These are phyloP conservation scores for Ptychoptera albimana DNA, from an alignment of 2,888 invertebrate genomes.

Conservation along the genomic window DNA sequence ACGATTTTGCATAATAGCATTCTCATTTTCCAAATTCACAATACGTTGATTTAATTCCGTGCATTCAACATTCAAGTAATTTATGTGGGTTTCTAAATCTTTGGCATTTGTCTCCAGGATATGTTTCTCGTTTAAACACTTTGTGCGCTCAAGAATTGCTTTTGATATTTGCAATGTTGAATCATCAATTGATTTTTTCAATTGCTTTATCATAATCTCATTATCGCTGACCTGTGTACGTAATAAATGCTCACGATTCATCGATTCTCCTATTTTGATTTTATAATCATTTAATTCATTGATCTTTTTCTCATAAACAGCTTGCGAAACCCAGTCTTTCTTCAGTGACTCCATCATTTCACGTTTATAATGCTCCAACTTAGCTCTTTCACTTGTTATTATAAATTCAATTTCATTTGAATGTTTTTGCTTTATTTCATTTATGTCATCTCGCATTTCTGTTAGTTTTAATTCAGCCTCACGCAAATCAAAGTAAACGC, in stretches of 20 bases:
- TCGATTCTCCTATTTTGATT: no score
- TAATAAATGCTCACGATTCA: no score
- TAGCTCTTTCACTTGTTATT: conserved; percentile 17
- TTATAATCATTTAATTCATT: conserved; percentile 26
- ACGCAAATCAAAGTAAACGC: conserved; percentile 19
- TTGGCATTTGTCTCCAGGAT: conserved; percentile 37
- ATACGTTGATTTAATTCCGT: conserved; percentile 18
- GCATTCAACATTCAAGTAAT: conserved; percentile 16
- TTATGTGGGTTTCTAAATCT: conserved; percentile 17
- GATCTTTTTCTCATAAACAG: conserved; percentile 36
- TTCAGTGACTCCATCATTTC: conserved; percentile 25
- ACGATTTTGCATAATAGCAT: conserved; percentile 23
- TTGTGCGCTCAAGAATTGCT: conserved; percentile 54
- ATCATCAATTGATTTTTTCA: conserved; percentile 53
- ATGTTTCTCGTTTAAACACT: conserved; percentile 52
- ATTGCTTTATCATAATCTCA: conserved; percentile 24
- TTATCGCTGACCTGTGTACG: conserved; percentile 30
- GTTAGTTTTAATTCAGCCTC: conserved; percentile 21
- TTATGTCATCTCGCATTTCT: conserved; percentile 19
- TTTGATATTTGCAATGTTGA: conserved; percentile 59
- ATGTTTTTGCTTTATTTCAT: conserved; percentile 19
- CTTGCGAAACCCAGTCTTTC: conserved; percentile 38
- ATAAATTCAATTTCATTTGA: conserved; percentile 16
- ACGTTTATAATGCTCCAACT: conserved; percentile 15
- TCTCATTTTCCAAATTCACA: conserved; percentile 20